phyloP scores from a whole-genome alignment of 1,140 invertebrate genomes.

The Cephus cinctus region DNA sequence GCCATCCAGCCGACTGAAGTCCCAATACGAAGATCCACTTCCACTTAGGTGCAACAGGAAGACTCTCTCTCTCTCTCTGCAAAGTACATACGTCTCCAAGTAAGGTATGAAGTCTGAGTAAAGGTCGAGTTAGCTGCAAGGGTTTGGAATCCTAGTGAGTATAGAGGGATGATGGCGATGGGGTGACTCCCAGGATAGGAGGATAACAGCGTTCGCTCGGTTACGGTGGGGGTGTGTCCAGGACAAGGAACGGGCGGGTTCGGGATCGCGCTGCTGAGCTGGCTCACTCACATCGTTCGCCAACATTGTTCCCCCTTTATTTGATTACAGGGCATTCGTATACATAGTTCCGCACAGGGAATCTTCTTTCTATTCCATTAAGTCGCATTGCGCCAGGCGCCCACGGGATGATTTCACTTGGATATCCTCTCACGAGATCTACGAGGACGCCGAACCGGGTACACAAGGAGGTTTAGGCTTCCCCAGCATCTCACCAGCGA shows the following conservation, averaged over 20 bases:
- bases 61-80: too few species aligned
- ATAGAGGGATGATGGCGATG: conserved; percentile 21
- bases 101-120: too few species aligned
- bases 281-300: conserved; percentile 49
- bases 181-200: conserved; percentile 37
- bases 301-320: conserved; percentile 55
- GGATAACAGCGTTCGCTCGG: conserved; percentile 43
- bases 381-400: conserved; percentile 1
- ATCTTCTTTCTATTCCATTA: conserved; percentile 41
- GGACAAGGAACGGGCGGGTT: conserved; percentile 57
- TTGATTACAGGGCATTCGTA: conserved; percentile 55
- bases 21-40: too few species aligned
- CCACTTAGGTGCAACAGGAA: too few species aligned
- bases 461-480: conserved; percentile 33
- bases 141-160: too few species aligned
- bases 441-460: conserved; percentile 25
- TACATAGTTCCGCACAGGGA: conserved; percentile 44
- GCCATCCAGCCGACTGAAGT: too few species aligned
- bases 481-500: too few species aligned
- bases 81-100: too few species aligned
- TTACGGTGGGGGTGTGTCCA: conserved; percentile 57
- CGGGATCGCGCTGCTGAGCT: conserved; percentile 49
- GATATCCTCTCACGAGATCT: too few species aligned
- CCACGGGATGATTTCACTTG: conserved; percentile 4
- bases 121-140: too few species aligned